A percentile compares a stretch with the other conserved stretches of the same genome.
Conservation (phyloP, 2,113 vertebrate genomes). For the Alces alces region DNA sequence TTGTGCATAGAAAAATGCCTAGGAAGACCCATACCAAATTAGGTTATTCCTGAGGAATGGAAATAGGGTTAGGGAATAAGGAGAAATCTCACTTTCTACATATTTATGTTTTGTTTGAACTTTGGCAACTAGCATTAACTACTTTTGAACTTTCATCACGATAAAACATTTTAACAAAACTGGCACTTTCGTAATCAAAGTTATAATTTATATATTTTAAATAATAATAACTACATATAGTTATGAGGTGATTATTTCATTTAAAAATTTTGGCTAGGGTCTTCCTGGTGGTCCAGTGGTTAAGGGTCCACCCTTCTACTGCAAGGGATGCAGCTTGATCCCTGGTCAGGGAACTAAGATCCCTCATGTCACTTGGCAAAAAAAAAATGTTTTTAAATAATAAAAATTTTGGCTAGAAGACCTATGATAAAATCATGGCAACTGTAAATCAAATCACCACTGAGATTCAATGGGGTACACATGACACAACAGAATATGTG, state of each 20-base stretch:
- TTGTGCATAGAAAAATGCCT: neutral
- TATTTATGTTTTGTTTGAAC: constrained; percentile 17
- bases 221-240: constrained; percentile 18
- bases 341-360: neutral
- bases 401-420: neutral
- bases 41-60: constrained; percentile 24
- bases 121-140: constrained; percentile 23
- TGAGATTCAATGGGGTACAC: neutral
- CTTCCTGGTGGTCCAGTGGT: neutral
- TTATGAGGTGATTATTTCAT: constrained; percentile 22
- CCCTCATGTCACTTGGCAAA: neutral
- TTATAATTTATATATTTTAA: constrained; percentile 32
- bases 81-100: constrained; percentile 25
- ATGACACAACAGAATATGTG: neutral
- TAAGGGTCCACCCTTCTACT: neutral
- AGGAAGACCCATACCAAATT: constrained; percentile 16
- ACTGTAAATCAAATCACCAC: neutral
- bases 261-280: neutral
- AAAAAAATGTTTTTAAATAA: neutral
- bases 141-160: constrained; percentile 49
- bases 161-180: constrained; percentile 42
- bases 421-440: constrained; percentile 22
- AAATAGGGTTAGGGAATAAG: neutral
- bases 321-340: neutral
- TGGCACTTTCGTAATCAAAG: constrained; percentile 23